These are phyloP conservation scores for Dryobotodes eremita DNA, from an alignment of 2,888 invertebrate species.

Conservation along the genomic window DNA sequence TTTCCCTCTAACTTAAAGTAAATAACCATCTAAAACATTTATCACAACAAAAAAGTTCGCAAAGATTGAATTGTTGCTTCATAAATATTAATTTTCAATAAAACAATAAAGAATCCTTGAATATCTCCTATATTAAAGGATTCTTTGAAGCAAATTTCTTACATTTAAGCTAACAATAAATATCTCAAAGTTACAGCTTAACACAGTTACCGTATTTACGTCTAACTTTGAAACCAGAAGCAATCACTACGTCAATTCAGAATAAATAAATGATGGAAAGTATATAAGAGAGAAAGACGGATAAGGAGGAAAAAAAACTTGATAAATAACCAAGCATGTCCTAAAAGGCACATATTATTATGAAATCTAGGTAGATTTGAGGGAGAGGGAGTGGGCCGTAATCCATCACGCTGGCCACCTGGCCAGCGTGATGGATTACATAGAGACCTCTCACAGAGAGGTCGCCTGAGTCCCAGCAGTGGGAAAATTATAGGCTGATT, in stretches of 20 bases:
- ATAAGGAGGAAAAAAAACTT: background rate
- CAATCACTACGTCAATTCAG: constrained; percentile 6
- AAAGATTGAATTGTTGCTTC: background rate
- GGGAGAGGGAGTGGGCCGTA: no score
- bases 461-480: background rate
- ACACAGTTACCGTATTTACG: constrained; percentile 30
- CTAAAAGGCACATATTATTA: background rate
- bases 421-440: background rate
- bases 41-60: background rate
- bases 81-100: constrained; percentile 22
- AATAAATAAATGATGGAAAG: background rate
- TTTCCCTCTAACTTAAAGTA: background rate
- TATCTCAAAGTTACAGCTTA: constrained; percentile 42
- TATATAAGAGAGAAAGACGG: background rate
- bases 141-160: constrained; percentile 8
- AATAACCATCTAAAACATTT: background rate
- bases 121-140: no score
- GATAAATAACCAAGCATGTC: background rate
- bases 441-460: background rate
- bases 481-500: background rate
- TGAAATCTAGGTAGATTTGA: no score
- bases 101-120: no score
- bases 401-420: no score
- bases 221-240: constrained; percentile 30
- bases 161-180: constrained; percentile 34